Conservation (phyloP, 2,797 vertebrate species). For the Enteromius mattozi region DNA sequence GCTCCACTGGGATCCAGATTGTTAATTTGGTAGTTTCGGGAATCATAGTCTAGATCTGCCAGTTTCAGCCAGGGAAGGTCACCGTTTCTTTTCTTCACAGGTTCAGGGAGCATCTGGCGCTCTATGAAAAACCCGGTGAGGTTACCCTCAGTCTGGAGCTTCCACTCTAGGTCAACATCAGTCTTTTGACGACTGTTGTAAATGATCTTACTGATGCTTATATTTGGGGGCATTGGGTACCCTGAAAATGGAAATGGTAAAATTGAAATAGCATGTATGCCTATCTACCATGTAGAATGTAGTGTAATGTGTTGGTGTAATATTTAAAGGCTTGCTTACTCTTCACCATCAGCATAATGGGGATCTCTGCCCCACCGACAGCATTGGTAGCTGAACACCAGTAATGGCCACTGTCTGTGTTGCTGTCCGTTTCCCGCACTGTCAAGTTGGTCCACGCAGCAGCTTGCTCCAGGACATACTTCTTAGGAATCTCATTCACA, state of each 20-base stretch:
- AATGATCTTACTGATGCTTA: constrained; percentile 83
- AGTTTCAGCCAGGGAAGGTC: constrained; percentile 79
- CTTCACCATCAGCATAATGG: constrained; percentile 81
- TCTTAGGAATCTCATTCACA: constrained; percentile 71
- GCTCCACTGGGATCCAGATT: constrained; percentile 80
- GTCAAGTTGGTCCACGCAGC: constrained; percentile 83
- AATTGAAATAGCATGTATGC: neutral
- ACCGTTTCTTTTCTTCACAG: constrained; percentile 35
- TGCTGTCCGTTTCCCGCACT: constrained; percentile 78
- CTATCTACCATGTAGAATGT: neutral
- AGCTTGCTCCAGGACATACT: constrained; percentile 80
- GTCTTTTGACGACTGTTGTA: constrained; percentile 80
- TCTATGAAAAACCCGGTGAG: constrained; percentile 88
- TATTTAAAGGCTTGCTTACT: constrained; percentile 75
- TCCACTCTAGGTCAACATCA: constrained; percentile 88
- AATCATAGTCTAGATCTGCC: constrained; percentile 78
- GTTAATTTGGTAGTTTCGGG: constrained; percentile 76
- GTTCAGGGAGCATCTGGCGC: constrained; percentile 67
- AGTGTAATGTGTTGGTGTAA: neutral
- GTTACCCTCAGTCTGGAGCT: constrained; percentile 69
- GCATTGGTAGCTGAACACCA: constrained; percentile 84
- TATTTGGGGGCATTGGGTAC: constrained; percentile 87
- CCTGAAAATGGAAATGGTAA: constrained; percentile 68
- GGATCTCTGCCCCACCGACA: constrained; percentile 82
- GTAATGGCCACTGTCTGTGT: constrained; percentile 83